Conservation (phyloP, 2,888 invertebrate species). For the Chydorus sphaericus region DNA sequence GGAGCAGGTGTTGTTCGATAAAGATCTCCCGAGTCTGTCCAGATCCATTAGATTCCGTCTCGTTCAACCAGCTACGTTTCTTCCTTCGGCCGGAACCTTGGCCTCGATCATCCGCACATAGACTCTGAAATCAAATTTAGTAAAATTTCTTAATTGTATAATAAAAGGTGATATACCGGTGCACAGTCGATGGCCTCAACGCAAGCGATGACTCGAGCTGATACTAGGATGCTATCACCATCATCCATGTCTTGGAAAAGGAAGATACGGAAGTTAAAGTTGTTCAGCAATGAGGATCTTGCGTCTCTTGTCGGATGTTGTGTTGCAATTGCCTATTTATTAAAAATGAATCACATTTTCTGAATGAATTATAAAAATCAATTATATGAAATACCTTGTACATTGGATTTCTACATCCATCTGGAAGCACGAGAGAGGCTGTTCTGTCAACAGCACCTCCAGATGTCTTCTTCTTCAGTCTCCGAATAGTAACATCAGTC, state of each 20-base stretch:
- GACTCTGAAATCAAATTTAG: not conserved
- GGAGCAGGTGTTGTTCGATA: constrained; percentile 8
- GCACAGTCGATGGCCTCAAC: constrained; percentile 24
- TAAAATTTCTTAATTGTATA: not conserved
- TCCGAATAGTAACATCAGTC: constrained; percentile 23
- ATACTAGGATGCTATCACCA: constrained; percentile 23
- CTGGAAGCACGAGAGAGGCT: constrained; percentile 22
- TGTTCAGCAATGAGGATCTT: constrained; percentile 22
- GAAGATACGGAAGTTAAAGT: constrained; percentile 25
- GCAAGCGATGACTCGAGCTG: constrained; percentile 25
- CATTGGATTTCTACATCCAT: constrained; percentile 25
- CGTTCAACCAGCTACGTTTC: not conserved
- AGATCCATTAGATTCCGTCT: not conserved
- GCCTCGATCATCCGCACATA: constrained; percentile 13
- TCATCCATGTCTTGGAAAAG: constrained; percentile 26
- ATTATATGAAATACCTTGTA: constrained; percentile 17
- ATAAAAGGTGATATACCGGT: constrained; percentile 19
- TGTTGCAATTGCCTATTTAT: constrained; percentile 22
- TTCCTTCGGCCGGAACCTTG: constrained; percentile 12
- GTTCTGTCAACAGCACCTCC: constrained; percentile 16
- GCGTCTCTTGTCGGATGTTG: constrained; percentile 23
- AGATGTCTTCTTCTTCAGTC: constrained; percentile 17
- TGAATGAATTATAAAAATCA: not conserved
- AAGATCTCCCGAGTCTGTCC: constrained; percentile 12
- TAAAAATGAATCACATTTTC: not conserved